Base-by-base conservation (phyloP, 2,797 vertebrate genomes). In the Pelodytes ibericus region DNA sequence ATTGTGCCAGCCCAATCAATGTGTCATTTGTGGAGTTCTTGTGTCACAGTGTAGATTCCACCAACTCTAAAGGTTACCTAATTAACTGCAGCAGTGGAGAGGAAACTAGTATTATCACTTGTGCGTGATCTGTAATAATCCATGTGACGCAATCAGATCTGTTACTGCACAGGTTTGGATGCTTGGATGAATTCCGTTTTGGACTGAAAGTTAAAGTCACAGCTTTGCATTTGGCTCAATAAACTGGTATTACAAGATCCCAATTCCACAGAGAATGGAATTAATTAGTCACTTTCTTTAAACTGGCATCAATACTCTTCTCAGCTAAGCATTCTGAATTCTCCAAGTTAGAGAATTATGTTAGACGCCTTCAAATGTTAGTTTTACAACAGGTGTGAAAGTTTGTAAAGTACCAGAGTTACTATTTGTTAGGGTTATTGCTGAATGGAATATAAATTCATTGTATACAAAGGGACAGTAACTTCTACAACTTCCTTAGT, bases 221-320 rank as follows among this genome's bases (percentile, higher is more conserved):
- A 63, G 58, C 65, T 76, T 76, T 70, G 53, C 44, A 56, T 63
- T 29, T 76, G 74, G 74, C 74, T 70, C 25, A 25, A 30, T 63
- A 76, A 69, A 41, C 31, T 26, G 39, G 74, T 39, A 53, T 69
- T 69, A 70, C 66, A 70, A 62, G 66, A 56, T 25, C 59, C 30
- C 36, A 24, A 61, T 29, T 26, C 25, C 26, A 56, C 29, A 69
- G 65, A 62, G 47, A 70, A 69, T 27, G 47, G 60, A 77, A 71
- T 62, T 71, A 77, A 77, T 77, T 77, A 65, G 68, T 71, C 60
- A 57, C 33, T 77, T 70, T 71, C 62, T 41, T 44, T n/a, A 11
- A 65, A 39, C 51, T 77, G 60, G 66, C 59, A n/a, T 25, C 4
- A 33, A 56, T 41, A 24, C 59, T 33, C 6, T 65, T 58, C 26